Conservation (phyloP, 1,140 invertebrate genomes). For the Bombus superbus region DNA sequence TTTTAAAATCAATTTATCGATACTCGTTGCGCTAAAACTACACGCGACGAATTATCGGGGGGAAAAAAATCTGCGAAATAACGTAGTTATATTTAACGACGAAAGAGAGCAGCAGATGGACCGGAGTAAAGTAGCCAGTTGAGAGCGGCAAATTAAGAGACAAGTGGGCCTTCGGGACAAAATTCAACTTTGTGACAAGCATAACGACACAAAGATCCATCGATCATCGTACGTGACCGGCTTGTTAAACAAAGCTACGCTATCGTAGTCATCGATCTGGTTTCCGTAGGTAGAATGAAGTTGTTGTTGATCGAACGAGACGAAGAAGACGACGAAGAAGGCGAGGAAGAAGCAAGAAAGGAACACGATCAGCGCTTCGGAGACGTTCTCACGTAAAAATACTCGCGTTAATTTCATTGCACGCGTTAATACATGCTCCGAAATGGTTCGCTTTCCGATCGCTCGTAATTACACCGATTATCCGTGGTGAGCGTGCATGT, state of each 20-base stretch:
- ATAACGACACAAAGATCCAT: background rate
- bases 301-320: background rate
- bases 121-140: background rate
- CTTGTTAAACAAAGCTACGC: background rate
- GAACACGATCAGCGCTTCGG: background rate
- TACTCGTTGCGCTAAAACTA: background rate
- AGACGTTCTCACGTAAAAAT: conserved; percentile 29
- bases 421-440: conserved; percentile 25
- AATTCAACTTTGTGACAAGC: conserved; percentile 14
- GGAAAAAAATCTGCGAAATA: background rate
- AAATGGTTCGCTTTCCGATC: conserved; percentile 25
- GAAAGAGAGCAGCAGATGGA: background rate
- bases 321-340: background rate
- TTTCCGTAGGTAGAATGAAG: background rate
- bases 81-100: background rate
- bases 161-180: background rate
- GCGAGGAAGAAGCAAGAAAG: background rate
- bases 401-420: conserved; percentile 33
- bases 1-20: background rate
- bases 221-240: background rate
- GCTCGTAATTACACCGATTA: conserved; percentile 46
- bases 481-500: conserved; percentile 33
- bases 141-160: conserved; percentile 1
- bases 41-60: background rate
- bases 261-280: background rate